These are phyloP conservation scores for Mesochorus sp. DNA, from an alignment of 2,888 invertebrate genomes.

Conservation along the genomic window DNA sequence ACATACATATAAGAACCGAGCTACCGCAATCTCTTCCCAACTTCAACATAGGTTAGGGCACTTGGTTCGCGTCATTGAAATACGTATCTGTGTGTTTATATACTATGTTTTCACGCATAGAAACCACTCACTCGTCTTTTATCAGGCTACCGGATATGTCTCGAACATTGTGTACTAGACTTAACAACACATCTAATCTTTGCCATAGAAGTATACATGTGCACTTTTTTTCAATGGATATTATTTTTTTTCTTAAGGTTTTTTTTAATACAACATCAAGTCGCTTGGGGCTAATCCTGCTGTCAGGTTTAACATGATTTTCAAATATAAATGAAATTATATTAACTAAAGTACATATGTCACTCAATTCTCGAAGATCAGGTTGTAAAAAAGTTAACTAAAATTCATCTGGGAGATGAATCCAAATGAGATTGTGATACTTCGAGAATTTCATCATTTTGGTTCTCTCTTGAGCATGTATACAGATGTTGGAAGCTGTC, in stretches of 20 bases:
- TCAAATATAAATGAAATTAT: too few relatives aligned
- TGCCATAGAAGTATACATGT: background rate
- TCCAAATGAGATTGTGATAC: background rate
- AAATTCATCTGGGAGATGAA: background rate
- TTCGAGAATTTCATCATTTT: slow-evolving; percentile 8
- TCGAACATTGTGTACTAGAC: background rate
- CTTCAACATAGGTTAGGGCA: slow-evolving; percentile 13
- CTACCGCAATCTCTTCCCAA: slow-evolving; percentile 25
- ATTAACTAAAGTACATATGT: too few relatives aligned
- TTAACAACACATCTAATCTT: background rate
- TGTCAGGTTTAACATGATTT: too few relatives aligned
- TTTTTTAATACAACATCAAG: too few relatives aligned
- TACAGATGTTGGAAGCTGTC: background rate
- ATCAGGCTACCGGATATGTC: background rate
- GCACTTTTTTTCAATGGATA: background rate
- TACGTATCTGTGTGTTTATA: background rate
- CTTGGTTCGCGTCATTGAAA: slow-evolving; percentile 27
- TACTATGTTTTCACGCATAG: slow-evolving; percentile 6
- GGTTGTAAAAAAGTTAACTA: slow-evolving; percentile 17
- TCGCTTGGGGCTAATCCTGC: too few relatives aligned
- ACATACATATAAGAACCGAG: background rate
- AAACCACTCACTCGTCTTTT: slow-evolving; percentile 11
- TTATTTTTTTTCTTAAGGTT: background rate
- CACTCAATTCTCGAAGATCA: slow-evolving; percentile 38
- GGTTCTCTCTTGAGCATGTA: background rate